Conservation (phyloP, 2,888 invertebrate genomes). For the Plemyria rubiginata region DNA sequence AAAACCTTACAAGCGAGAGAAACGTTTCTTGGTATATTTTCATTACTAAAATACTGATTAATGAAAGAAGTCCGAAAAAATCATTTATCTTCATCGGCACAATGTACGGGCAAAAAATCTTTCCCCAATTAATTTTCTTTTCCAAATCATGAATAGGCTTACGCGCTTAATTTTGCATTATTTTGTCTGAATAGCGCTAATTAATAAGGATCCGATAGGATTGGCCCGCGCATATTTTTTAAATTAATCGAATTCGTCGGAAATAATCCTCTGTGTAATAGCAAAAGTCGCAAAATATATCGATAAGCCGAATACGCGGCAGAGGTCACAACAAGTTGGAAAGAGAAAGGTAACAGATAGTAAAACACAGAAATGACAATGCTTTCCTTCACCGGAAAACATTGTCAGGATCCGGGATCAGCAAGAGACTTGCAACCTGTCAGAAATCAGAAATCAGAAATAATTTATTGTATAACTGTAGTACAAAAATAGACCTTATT, state of each 20-base stretch:
- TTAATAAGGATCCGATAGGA: conserved; percentile 25
- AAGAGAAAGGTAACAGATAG: too few species aligned
- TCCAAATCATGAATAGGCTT: conserved; percentile 26
- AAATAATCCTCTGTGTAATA: neutral
- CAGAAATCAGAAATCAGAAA: too few species aligned
- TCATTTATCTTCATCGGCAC: conserved; percentile 1
- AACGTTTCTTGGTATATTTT: neutral
- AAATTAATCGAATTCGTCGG: neutral
- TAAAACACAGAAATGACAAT: too few species aligned
- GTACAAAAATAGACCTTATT: too few species aligned
- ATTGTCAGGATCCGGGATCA: too few species aligned
- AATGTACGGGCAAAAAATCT: conserved; percentile 11
- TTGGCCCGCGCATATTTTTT: neutral
- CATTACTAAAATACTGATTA: neutral
- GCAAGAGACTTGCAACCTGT: too few species aligned
- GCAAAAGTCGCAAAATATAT: too few species aligned
- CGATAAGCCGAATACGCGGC: too few species aligned
- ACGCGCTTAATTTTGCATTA: conserved; percentile 25
- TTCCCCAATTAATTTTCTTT: conserved; percentile 29
- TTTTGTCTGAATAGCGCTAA: conserved; percentile 22
- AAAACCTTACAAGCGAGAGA: too few species aligned
- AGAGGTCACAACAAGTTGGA: too few species aligned
- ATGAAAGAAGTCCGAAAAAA: neutral
- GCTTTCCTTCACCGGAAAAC: too few species aligned
- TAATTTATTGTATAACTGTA: too few species aligned